phyloP scores from a whole-genome alignment of 2,113 vertebrate species.

The Calcarius ornatus region DNA sequence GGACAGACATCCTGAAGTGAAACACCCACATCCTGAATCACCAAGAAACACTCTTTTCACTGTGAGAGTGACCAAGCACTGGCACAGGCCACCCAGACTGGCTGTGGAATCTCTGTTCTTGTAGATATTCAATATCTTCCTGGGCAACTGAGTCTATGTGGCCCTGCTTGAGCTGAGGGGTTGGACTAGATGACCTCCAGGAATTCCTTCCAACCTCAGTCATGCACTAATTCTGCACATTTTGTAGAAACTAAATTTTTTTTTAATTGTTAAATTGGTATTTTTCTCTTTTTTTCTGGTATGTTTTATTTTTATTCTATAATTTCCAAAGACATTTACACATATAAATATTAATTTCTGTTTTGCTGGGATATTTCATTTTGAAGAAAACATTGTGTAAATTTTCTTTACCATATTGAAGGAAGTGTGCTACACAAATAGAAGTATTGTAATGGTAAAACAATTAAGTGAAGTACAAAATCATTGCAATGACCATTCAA shows the following conservation, averaged over 20 bases:
- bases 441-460: neutral
- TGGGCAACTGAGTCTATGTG: neutral
- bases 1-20: neutral
- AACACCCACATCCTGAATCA: neutral
- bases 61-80: neutral
- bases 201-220: neutral
- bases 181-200: neutral
- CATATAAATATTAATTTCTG: neutral
- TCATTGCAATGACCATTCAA: rapidly evolving
- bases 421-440: neutral
- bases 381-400: neutral
- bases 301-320: neutral
- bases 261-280: neutral
- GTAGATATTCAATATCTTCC: neutral
- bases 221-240: neutral
- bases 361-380: neutral
- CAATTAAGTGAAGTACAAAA: neutral
- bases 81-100: neutral
- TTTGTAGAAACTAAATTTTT: neutral
- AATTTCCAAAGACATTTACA: neutral
- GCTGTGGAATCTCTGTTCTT: neutral
- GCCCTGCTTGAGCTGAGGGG: neutral
- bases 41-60: neutral
- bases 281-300: neutral
- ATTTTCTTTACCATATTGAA: neutral